Conservation (phyloP, 2,888 invertebrate species). For the Erpobdella octoculata region DNA sequence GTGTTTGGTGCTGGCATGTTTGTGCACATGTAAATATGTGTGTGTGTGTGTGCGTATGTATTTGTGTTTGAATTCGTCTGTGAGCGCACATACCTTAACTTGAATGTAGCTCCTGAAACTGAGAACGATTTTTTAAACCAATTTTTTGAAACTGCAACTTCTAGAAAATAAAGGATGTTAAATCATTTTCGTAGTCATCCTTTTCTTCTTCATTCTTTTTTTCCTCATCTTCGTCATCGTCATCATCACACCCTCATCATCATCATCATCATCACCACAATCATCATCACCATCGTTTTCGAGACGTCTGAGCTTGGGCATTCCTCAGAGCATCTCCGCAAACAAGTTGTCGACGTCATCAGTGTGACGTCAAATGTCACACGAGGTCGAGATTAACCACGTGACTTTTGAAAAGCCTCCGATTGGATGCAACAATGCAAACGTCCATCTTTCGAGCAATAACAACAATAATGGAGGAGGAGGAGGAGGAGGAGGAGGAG, state of each 20-base stretch:
- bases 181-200: no score
- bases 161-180: no score
- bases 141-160: no score
- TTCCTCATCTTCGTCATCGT: no score
- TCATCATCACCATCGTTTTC: not conserved
- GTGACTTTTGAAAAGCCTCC: slow-evolving; percentile 10
- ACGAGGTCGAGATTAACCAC: slow-evolving; percentile 12
- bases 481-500: no score
- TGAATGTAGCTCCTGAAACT: no score
- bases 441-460: not conserved
- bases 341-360: slow-evolving; percentile 12
- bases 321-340: slow-evolving; percentile 9
- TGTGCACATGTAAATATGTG: not conserved
- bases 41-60: not conserved
- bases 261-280: not conserved
- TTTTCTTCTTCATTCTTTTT: no score
- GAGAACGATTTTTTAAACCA: no score
- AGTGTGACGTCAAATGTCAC: slow-evolving; percentile 10
- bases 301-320: not conserved
- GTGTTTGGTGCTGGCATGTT: no score
- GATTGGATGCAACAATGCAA: slow-evolving; percentile 3
- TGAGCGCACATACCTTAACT: not conserved
- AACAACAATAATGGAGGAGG: not conserved
- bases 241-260: no score
- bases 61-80: not conserved